These are phyloP conservation scores for Holothuria glaberrima DNA, from an alignment of 35 echinoderm and acorn worm species.

Conservation along the genomic window DNA sequence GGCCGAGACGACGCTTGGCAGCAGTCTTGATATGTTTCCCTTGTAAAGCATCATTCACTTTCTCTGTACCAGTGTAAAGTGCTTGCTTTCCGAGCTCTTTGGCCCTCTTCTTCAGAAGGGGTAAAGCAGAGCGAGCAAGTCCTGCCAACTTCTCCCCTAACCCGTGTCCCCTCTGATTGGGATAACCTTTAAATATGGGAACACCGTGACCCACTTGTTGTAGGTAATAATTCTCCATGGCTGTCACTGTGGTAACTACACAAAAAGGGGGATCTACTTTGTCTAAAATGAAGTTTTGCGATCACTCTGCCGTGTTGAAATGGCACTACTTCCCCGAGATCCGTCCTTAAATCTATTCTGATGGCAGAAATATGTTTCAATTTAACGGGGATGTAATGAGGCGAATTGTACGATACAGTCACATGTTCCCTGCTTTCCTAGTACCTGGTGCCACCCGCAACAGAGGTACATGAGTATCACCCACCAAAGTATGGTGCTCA, in stretches of 20 bases:
- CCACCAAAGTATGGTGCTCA: conserved; percentile 42
- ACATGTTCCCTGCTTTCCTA: neutral
- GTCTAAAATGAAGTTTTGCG: conserved; percentile 1
- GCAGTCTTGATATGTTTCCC: conserved; percentile 9
- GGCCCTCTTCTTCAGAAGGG: neutral
- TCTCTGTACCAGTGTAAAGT: too few relatives aligned
- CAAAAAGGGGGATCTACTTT: neutral
- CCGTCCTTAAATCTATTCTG: neutral
- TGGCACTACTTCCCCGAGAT: neutral
- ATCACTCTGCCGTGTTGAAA: conserved; percentile 10
- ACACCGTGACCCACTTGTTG: too few relatives aligned
- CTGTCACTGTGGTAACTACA: neutral
- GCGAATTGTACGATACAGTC: conserved; percentile 4
- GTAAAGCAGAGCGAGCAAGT: neutral
- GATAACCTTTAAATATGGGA: too few relatives aligned
- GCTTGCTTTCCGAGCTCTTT: too few relatives aligned
- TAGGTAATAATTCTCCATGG: neutral
- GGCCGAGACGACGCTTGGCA: conserved; percentile 6
- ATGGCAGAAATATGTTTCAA: neutral
- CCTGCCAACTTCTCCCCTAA: neutral
- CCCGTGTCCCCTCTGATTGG: neutral
- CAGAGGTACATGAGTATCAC: conserved; percentile 24
- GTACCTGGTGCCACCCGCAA: neutral
- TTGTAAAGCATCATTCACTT: too few relatives aligned
- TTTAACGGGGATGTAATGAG: neutral